Base-by-base conservation (phyloP, 1,140 invertebrate genomes). In the Neodiprion virginianus region DNA sequence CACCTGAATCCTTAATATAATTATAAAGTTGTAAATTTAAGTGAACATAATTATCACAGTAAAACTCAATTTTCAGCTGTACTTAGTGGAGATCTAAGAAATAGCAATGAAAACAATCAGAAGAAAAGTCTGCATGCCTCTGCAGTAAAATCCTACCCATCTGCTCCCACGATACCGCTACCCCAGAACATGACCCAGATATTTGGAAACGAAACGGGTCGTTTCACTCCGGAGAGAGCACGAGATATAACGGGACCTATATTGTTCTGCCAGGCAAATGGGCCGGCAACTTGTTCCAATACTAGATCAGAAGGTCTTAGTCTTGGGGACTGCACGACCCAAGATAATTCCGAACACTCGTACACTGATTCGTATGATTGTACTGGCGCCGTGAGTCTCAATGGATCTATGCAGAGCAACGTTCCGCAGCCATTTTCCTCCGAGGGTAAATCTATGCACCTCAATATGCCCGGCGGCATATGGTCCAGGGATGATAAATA, bases 401-500 rank as follows among this genome's bases (percentile, higher is more conserved):
- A 91, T 76, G 92, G 92, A 2, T 90, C 90, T 0, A 94, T 94
- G 93, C 93, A 95, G 81, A 94, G 89, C 48, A 94, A 93, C 85
- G 93, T 94, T 0, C 93, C 93, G 0, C 89, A 90, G 71, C 93
- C 93, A n/a, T 93, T 91, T 78, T 89, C 88, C 69, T 89, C 92
- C 0, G 88, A 87, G 73, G 90, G 91, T 40, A 87, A 87, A 48
- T 87, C 86, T 5, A 92, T 91, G 14, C 91, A 94, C 80, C 82
- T 94, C 3, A 93, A 93, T 77, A 94, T 95, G 93, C 93, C 93
- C 0, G 93, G 93, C 1, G 93, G 92, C 1, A 91, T 93, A 75
- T 93, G 92, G 91, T 89, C 90, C 3, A 91, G 92, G 81, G 90
- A 91, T 74, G 87, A 91, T 48, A 94, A 94, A 83, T 94, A 93